Conservation (phyloP, 2,113 vertebrate genomes). For the Leptobrachium leishanense region DNA sequence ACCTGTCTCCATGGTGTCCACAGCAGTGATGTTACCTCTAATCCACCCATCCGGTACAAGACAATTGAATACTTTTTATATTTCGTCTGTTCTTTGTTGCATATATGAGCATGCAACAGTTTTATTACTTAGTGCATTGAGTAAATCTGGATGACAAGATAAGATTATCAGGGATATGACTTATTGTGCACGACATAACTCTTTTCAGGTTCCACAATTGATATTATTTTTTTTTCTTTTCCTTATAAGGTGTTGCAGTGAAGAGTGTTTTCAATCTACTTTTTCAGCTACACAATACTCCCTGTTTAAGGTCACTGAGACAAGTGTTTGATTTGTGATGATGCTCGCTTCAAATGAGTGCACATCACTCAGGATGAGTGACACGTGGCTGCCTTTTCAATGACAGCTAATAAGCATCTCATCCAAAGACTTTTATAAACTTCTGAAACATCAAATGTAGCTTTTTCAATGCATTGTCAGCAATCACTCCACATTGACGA, state of each 20-base stretch:
- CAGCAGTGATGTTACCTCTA: too few species aligned
- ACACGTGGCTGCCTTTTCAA: slow-evolving; percentile 33
- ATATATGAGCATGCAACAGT: too few species aligned
- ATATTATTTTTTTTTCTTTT: not conserved
- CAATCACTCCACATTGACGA: slow-evolving; percentile 11
- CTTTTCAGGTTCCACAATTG: too few species aligned
- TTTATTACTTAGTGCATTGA: too few species aligned
- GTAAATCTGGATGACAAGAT: too few species aligned
- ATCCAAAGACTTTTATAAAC: slow-evolving; percentile 39
- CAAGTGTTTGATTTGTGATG: slow-evolving; percentile 17
- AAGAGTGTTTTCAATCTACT: slow-evolving; percentile 18
- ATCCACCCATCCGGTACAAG: too few species aligned
- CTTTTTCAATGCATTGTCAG: slow-evolving; percentile 35
- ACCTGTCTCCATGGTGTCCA: too few species aligned
- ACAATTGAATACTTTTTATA: too few species aligned
- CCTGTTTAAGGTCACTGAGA: slow-evolving; percentile 34
- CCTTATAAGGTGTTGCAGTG: not conserved
- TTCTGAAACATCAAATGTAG: slow-evolving; percentile 23
- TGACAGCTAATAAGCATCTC: slow-evolving; percentile 33
- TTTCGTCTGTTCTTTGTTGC: too few species aligned
- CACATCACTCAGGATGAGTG: slow-evolving; percentile 33
- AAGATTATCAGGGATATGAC: too few species aligned
- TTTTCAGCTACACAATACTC: slow-evolving; percentile 1
- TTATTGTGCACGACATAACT: too few species aligned
- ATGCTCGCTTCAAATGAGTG: slow-evolving; percentile 15